phyloP scores from a whole-genome alignment of 2,113 vertebrate species.

The Anolis sagrei region DNA sequence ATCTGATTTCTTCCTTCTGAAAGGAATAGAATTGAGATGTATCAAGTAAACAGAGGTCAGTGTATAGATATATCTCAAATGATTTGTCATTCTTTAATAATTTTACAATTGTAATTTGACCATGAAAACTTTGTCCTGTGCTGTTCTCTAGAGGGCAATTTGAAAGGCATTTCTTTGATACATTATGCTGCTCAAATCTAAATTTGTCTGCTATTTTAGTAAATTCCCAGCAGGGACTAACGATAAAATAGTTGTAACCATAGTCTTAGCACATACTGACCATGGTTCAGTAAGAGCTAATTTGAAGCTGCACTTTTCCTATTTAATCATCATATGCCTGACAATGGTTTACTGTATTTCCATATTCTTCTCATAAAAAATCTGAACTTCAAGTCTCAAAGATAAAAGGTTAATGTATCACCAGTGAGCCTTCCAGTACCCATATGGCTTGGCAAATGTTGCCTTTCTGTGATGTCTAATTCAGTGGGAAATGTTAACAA shows the following conservation, averaged over 20 bases:
- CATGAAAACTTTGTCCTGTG: background rate
- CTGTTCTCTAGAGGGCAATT: background rate
- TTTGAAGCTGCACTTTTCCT: constrained; percentile 3
- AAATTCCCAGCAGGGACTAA: background rate
- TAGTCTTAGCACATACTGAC: background rate
- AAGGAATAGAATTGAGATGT: background rate
- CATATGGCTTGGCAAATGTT: constrained; percentile 31
- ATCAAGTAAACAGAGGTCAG: too few relatives aligned
- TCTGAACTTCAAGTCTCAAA: constrained; percentile 3
- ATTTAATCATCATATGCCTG: constrained; percentile 21
- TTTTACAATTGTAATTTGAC: background rate
- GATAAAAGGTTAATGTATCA: constrained; percentile 36
- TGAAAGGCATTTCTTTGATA: background rate
- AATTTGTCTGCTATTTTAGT: background rate
- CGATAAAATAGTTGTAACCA: constrained; percentile 15
- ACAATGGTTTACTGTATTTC: background rate
- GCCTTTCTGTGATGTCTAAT: background rate
- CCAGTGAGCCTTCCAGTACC: constrained; percentile 19
- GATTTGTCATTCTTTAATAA: constrained; percentile 3
- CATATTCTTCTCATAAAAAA: background rate
- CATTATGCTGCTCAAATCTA: background rate
- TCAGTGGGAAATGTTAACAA: background rate
- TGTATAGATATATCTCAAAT: background rate
- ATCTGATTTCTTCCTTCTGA: background rate
- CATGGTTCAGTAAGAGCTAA: background rate